These are phyloP conservation scores for Trinectes maculatus DNA, from an alignment of 2,113 vertebrate genomes.

Conservation along the genomic window DNA sequence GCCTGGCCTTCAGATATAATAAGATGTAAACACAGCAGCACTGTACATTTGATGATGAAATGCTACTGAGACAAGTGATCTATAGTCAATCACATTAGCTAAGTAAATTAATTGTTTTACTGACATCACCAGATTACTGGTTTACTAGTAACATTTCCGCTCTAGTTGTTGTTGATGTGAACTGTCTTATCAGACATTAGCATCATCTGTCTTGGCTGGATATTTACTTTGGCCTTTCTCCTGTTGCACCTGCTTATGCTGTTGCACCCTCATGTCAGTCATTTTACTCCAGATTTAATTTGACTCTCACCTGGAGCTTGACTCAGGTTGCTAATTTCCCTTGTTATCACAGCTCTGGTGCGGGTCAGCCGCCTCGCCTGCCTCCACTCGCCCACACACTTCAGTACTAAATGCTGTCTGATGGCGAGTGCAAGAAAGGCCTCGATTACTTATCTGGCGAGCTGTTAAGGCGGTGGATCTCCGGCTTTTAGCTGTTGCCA, in stretches of 20 bases:
- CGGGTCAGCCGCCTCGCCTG: conserved; percentile 31
- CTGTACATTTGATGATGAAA: too few relatives aligned
- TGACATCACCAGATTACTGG: too few relatives aligned
- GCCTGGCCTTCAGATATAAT: too few relatives aligned
- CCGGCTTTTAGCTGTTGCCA: conserved; percentile 44
- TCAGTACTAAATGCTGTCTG: conserved; percentile 43
- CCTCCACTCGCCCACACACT: conserved; percentile 55
- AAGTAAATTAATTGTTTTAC: too few relatives aligned
- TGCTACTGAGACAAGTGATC: too few relatives aligned
- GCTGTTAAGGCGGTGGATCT: conserved; percentile 42
- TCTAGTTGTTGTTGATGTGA: too few relatives aligned
- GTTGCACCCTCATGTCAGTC: neutral
- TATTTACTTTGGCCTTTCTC: conserved; percentile 23
- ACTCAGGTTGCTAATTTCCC: conserved; percentile 53
- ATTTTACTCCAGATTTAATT: conserved; percentile 15
- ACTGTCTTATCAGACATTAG: too few relatives aligned
- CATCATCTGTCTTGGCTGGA: too few relatives aligned
- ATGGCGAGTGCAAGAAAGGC: conserved; percentile 42
- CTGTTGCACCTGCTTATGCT: neutral
- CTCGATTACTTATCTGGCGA: conserved; percentile 60
- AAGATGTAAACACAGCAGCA: too few relatives aligned
- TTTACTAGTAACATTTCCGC: too few relatives aligned
- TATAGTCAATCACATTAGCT: too few relatives aligned
- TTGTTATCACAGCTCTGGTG: conserved; percentile 41
- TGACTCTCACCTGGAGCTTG: conserved; percentile 13